A percentile compares a stretch with the other conserved stretches of the same genome.
Conservation (phyloP, 2,113 vertebrate species). For the Gyps fulvus region DNA sequence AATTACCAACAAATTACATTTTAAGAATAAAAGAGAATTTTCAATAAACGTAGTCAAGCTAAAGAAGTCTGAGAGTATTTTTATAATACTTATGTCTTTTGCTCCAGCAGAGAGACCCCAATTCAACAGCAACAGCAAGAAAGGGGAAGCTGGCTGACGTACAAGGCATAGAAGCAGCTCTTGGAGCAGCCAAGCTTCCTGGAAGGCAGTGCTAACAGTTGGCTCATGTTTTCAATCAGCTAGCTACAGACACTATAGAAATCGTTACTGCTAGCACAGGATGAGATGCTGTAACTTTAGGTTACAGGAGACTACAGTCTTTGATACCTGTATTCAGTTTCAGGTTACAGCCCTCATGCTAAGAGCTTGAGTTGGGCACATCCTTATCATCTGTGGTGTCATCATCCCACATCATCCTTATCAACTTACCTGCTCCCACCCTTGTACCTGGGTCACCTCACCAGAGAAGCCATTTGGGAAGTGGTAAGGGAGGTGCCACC, state of each 20-base stretch:
- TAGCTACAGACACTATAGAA: background rate
- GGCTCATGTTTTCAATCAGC: background rate
- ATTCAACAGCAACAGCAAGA: background rate
- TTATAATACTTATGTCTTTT: background rate
- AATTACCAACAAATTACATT: background rate
- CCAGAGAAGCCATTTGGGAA: background rate
- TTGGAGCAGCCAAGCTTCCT: background rate
- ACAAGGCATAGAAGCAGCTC: background rate
- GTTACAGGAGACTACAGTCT: background rate
- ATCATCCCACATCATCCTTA: background rate
- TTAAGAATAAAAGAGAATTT: background rate
- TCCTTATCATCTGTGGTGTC: background rate
- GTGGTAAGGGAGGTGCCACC: background rate
- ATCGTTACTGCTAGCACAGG: background rate
- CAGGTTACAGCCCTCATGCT: rapidly evolving
- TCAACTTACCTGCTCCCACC: background rate
- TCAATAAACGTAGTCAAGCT: background rate
- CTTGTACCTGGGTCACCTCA: background rate
- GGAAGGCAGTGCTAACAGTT: background rate
- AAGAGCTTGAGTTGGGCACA: background rate
- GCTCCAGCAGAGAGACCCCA: background rate
- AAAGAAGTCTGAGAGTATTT: background rate
- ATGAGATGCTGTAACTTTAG: background rate
- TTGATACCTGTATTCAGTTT: background rate
- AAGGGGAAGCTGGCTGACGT: background rate